Conservation (phyloP, 2,797 vertebrate species). For the Eidolon dupreanum region DNA sequence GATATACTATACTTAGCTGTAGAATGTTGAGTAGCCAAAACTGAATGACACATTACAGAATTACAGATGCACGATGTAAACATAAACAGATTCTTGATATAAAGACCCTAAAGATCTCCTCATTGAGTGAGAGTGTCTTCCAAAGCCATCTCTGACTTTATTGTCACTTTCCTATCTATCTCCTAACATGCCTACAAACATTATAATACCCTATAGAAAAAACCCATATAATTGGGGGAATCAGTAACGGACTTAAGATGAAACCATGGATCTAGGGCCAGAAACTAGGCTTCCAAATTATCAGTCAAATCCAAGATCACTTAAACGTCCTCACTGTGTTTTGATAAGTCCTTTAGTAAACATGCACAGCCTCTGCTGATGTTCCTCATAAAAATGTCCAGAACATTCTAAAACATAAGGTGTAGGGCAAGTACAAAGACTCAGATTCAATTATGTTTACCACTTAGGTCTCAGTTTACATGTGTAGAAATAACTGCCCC, state of each 20-base stretch:
- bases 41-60: background rate
- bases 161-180: background rate
- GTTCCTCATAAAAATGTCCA: background rate
- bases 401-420: background rate
- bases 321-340: background rate
- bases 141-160: background rate
- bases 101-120: background rate
- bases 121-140: background rate
- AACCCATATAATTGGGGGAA: background rate
- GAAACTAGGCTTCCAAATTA: background rate
- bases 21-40: background rate
- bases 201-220: background rate
- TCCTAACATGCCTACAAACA: background rate
- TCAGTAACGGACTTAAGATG: background rate
- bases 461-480: background rate
- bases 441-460: background rate
- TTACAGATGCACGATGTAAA: background rate
- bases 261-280: background rate
- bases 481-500: background rate
- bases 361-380: background rate
- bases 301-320: background rate
- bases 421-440: background rate
- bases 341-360: background rate
- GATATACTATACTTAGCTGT: background rate
- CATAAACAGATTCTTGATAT: background rate